Evolutionary conservation across 2,113 vertebrate species (phyloP).

Genomic region (Notiomystis cincta): DNA sequence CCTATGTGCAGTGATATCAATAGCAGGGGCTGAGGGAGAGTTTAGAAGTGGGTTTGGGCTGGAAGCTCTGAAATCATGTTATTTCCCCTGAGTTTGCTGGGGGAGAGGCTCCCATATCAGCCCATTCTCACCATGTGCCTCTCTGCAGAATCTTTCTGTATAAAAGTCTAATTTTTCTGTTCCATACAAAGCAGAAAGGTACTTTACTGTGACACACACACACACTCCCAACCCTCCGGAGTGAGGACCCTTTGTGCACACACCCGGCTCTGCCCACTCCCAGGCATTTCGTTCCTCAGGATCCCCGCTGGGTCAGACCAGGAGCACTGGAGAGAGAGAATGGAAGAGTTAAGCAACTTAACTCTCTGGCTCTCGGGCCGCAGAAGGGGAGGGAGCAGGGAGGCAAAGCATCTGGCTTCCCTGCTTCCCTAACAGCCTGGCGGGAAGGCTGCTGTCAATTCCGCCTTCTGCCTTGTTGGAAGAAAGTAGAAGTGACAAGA

Average conservation of each 20-base stretch:
- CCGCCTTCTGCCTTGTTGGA: conserved; percentile 62
- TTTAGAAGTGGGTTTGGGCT: neutral
- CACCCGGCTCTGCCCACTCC: accelerated
- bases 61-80: neutral
- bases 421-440: conserved; percentile 35
- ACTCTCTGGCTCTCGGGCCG: neutral
- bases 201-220: accelerated
- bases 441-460: conserved; percentile 59
- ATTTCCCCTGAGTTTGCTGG: neutral
- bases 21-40: neutral
- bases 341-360: conserved; percentile 26
- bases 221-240: neutral
- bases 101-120: neutral
- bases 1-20: neutral
- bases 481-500: conserved; percentile 62
- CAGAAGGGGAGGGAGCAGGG: conserved; percentile 21
- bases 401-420: conserved; percentile 59
- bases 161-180: neutral
- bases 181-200: neutral
- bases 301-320: neutral
- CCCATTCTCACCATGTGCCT: neutral
- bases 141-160: neutral
- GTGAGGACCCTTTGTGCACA: neutral
- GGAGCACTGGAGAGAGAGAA: neutral
- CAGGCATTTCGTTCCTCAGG: neutral